Evolutionary conservation across 1,140 invertebrate species (phyloP).

Genomic region (Eufriesea mexicana): DNA sequence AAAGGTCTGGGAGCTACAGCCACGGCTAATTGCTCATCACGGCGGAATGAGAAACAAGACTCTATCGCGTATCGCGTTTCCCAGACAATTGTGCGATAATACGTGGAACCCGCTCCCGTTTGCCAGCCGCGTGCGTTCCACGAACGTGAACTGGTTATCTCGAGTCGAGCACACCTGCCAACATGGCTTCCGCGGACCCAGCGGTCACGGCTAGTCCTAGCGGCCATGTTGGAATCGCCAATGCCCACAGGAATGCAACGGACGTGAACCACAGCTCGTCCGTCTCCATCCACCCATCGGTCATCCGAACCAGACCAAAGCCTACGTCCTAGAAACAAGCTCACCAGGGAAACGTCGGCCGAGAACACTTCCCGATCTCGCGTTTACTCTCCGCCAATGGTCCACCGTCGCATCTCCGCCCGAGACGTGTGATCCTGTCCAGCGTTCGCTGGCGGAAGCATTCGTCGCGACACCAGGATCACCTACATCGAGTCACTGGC

Average conservation of each 20-base stretch:
- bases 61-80: background rate
- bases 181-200: constrained; percentile 82
- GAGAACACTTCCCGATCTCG: constrained; percentile 40
- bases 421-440: constrained; percentile 22
- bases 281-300: too few species aligned
- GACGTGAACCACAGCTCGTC: constrained; percentile 27
- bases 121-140: constrained; percentile 62
- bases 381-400: constrained; percentile 36
- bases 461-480: constrained; percentile 22
- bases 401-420: constrained; percentile 56
- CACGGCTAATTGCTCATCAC: background rate
- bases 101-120: constrained; percentile 41
- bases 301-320: too few species aligned
- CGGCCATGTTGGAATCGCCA: constrained; percentile 81
- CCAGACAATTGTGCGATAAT: constrained; percentile 9
- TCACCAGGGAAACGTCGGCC: constrained; percentile 51
- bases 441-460: constrained; percentile 32
- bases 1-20: background rate
- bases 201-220: constrained; percentile 79
- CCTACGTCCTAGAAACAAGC: background rate
- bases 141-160: constrained; percentile 76
- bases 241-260: constrained; percentile 65
- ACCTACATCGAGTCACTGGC: constrained; percentile 35
- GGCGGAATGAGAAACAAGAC: too few species aligned
- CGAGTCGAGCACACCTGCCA: constrained; percentile 81